These are phyloP conservation scores for Sphyrna mokarran DNA, from an alignment of 2,113 vertebrate species.

Conservation along the genomic window DNA sequence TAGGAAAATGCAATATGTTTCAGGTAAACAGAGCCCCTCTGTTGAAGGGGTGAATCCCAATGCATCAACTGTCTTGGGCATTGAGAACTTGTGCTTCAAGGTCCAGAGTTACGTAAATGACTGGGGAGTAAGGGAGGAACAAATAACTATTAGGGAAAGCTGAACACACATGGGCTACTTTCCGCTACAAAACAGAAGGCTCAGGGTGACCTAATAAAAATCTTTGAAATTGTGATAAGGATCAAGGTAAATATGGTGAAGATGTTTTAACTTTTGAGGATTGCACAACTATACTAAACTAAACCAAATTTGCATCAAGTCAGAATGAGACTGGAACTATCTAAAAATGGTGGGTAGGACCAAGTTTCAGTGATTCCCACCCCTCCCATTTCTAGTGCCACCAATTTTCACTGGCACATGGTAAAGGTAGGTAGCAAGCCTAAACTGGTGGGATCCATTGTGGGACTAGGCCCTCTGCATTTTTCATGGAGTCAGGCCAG, in stretches of 20 bases:
- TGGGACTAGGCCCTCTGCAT: too few relatives aligned
- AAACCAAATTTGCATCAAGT: too few relatives aligned
- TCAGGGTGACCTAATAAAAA: background rate
- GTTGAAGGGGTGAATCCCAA: background rate
- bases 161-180: background rate
- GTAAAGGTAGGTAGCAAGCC: too few relatives aligned
- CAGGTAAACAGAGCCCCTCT: background rate
- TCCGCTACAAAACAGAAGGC: background rate
- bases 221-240: background rate
- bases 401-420: too few relatives aligned
- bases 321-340: too few relatives aligned
- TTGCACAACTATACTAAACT: background rate
- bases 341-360: too few relatives aligned
- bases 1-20: background rate
- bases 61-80: background rate
- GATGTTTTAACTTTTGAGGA: background rate
- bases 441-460: too few relatives aligned
- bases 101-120: background rate
- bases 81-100: background rate
- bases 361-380: too few relatives aligned
- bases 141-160: background rate
- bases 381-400: too few relatives aligned
- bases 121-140: background rate
- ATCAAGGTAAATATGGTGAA: background rate
- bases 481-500: too few relatives aligned